phyloP scores from a whole-genome alignment of 2,888 invertebrate genomes.

The Drepanosiphum platanoidis region DNA sequence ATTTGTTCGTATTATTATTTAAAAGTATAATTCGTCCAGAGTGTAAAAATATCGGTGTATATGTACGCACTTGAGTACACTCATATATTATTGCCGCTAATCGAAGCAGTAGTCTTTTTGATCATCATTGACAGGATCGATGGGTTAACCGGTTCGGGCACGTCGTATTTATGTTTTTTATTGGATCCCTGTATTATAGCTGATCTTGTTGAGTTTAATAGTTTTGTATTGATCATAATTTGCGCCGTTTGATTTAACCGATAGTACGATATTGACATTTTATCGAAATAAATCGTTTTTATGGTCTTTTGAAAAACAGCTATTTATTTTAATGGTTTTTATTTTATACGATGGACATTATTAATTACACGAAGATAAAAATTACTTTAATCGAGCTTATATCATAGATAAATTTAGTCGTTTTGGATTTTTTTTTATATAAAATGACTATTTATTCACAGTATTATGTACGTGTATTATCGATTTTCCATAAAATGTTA shows the following conservation, averaged over 20 bases:
- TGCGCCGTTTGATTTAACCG: constrained; percentile 15
- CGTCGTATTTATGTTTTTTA: not conserved
- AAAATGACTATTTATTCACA: not conserved
- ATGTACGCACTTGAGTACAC: too few relatives aligned
- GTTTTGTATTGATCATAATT: constrained; percentile 3
- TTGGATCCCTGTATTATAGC: constrained; percentile 12
- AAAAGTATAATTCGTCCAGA: too few relatives aligned
- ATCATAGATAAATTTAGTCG: not conserved
- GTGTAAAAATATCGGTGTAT: too few relatives aligned
- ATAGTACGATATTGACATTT: not conserved
- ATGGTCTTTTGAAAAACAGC: constrained; percentile 9
- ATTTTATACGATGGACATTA: not conserved
- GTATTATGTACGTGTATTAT: not conserved
- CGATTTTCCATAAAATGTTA: too few relatives aligned
- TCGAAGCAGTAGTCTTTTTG: not conserved
- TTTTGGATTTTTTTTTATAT: not conserved
- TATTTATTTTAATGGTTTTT: too few relatives aligned
- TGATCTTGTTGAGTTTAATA: not conserved
- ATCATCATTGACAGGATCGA: not conserved
- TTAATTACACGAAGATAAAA: not conserved
- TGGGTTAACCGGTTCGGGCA: constrained; percentile 1
- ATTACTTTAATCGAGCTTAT: not conserved
- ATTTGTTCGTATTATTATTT: too few relatives aligned
- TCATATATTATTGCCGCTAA: too few relatives aligned
- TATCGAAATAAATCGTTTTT: constrained; percentile 20